Evolutionary conservation across 1,140 invertebrate species (phyloP), one percentile per base, ranked within the genome.

Genomic region (Gonioctena quinquepunctata): DNA sequence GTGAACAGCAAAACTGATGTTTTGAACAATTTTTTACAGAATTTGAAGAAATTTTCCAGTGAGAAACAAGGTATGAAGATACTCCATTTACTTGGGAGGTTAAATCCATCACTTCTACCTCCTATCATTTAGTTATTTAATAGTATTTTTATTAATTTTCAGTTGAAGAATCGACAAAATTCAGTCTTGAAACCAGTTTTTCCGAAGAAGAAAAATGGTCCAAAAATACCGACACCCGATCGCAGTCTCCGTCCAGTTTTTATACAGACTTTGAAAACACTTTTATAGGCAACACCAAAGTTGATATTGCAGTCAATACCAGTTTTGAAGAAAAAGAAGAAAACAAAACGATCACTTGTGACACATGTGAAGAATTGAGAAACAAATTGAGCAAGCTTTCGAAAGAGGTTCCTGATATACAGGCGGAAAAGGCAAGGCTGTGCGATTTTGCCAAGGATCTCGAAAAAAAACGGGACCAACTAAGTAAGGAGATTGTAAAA

Each of bases 361-460:
- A 2, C 13, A 66, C 26, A 16, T 66, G 63, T 11, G 18, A 21
- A 18, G 63, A 66, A 25, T 22, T 66, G 1, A 16, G 13, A 27
- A 26, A 80, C n/a, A 88, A 90, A 66, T 79, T 93, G 0, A 73
- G 83, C 60, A 90, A 92, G 78, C 78, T 93, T 25, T 88, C 92
- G 79, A 82, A 85, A 50, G 90, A 93, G 84, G 91, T 93, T 59
- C 85, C 89, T 66, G 88, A 89, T 71, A 84, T 90, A 66, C 87
- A 90, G 52, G 77, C 82, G 54, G 85, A 87, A 59, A 77, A 82
- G 7, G 73, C 73, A 57, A 73, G 74, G 18, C 68, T 89, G 2
- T 70, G 83, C 7, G 88, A 87, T 77, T 80, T 87, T 48, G 87
- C 87, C 54, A 87, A 87, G 76, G 85, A 90, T 67, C 83, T 90